These are phyloP conservation scores for Pogona vitticeps DNA, from an alignment of 2,113 vertebrate species.

Conservation along the genomic window DNA sequence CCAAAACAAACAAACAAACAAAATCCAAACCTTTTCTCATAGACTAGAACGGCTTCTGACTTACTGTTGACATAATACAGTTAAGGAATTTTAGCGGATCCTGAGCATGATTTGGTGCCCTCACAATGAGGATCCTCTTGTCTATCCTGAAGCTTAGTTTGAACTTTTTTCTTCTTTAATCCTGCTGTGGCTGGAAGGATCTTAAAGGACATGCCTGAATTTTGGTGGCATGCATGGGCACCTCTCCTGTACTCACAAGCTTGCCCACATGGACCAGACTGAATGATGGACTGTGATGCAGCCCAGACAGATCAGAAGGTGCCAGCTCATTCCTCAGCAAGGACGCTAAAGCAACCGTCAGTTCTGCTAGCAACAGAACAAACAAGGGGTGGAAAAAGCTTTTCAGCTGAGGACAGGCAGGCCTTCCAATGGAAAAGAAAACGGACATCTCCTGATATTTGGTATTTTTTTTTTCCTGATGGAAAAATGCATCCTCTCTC, in stretches of 20 bases:
- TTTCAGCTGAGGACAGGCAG: not conserved
- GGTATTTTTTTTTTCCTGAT: not conserved
- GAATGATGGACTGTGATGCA: not conserved
- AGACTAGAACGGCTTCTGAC: not conserved
- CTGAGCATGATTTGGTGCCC: not conserved
- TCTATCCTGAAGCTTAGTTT: not conserved
- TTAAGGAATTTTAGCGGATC: not conserved
- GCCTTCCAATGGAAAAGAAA: not conserved
- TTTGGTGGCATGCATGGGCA: not conserved
- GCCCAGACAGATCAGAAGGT: not conserved
- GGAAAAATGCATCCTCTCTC: not conserved
- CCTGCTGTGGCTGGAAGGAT: not conserved
- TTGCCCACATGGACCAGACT: not conserved
- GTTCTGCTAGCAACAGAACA: not conserved
- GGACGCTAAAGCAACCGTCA: not conserved
- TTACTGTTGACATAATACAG: not conserved
- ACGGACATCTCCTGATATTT: not conserved
- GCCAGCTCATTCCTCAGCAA: not conserved
- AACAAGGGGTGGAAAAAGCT: not conserved
- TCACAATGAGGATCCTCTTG: not conserved
- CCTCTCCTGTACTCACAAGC: conserved; percentile 1
- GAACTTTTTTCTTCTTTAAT: not conserved
- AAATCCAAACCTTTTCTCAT: not conserved
- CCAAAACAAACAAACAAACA: not conserved
- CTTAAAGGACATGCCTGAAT: not conserved